A percentile compares a stretch with the other conserved stretches of the same genome.
phyloP scores from a whole-genome alignment of 2,888 invertebrate genomes.

The Psococerastis gibbosa region DNA sequence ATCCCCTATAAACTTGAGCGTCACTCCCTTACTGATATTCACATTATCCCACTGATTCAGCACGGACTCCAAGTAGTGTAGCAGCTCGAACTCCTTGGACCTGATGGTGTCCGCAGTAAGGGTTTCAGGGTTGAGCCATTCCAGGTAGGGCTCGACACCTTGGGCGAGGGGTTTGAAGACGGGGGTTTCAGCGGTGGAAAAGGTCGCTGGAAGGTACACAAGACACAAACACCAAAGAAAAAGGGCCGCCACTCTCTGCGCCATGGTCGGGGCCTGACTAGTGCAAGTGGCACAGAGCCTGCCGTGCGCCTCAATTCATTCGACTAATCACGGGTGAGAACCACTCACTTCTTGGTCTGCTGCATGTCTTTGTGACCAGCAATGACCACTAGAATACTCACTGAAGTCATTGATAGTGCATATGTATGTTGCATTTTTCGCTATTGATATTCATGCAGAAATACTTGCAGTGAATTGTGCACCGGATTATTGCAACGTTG shows the following conservation, averaged over 20 bases:
- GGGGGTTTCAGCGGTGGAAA: background rate
- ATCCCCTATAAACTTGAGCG: background rate
- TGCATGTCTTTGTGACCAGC: no score
- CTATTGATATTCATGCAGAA: no score
- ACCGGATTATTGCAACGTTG: no score
- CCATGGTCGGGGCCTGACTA: background rate
- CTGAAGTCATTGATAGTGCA: no score
- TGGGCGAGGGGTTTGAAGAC: background rate
- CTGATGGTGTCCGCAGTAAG: no score
- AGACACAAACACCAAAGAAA: background rate
- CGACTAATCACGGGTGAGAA: no score
- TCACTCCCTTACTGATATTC: constrained; percentile 1
- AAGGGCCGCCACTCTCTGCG: background rate
- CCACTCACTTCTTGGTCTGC: no score
- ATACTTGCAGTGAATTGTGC: no score
- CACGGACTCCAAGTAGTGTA: constrained; percentile 1
- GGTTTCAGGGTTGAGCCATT: background rate
- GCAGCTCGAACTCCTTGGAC: constrained; percentile 5
- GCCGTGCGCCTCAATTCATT: background rate
- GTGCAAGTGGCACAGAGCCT: background rate
- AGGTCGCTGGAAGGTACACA: background rate
- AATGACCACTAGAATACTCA: no score
- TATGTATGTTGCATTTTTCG: no score
- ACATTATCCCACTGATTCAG: constrained; percentile 2
- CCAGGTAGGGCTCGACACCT: background rate